Base-by-base conservation (phyloP, 2,113 vertebrate genomes). In the Meles meles region DNA sequence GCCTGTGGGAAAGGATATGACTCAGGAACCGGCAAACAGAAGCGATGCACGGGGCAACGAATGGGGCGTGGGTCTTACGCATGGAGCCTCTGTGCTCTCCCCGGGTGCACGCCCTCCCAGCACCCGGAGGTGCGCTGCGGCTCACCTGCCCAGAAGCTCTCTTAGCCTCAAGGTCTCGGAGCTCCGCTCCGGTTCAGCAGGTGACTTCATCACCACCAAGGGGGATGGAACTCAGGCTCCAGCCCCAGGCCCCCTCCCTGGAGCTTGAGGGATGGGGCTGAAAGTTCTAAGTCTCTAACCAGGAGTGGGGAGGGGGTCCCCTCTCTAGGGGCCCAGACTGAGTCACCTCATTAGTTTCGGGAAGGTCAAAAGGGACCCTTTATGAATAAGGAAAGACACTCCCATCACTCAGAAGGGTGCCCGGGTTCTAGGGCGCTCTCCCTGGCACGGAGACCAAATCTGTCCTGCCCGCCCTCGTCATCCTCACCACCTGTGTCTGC, bases 381-480 rank as follows among this genome's bases (percentile, higher is more conserved):
- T 23, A 1, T n/a, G 49, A 74, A 57, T 9, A 21, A 83, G 37
- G 11, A 5, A 72, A 42, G 49, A 23, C 69, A 42, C 27, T 8
- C 39, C 12, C 0, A 0, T 31, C 6, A 9, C 21, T 21, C 34
- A 6, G 91, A n/a, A 17, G 31, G 42, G 13, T 39, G 7, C 12
- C 25, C 2, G 7, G 39, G 27, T 12, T 52, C 59, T 2, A 25
- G 23, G 59, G 4, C 4, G 12, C 52, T 13, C 47, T 2, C 29
- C 61, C 61, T 12, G 42, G 25, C 17, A 7, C 34, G 21, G 57
- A 44, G 47, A 81, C 39, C 12, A 0, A 42, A 31, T 1, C 1
- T 9, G 42, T 6, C 10, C 0, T 3, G 17, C 25, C 8, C 2
- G 25, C 12, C 11, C 29, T 3, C 3, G 0, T n/a, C 37, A 0